Base-by-base conservation (phyloP, 2,888 invertebrate genomes). In the Luperina nickerlii region DNA sequence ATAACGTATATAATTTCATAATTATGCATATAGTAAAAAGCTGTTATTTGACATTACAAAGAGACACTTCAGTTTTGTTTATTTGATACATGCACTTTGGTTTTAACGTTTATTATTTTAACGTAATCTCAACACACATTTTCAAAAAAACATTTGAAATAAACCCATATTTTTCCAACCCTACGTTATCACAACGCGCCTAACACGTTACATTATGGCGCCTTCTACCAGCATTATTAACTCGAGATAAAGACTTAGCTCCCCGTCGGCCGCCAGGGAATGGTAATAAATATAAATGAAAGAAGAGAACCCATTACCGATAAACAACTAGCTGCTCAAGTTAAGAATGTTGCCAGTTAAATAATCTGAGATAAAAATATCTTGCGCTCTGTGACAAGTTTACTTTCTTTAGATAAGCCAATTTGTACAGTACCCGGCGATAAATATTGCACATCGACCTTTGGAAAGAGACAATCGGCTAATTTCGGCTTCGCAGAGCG, bases 241-340 rank as follows among this genome's bases (percentile, higher is more conserved):
- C 18, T 48, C n/a, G 38, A 67, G 54, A 66, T 62, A 62, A 79
- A 51, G 54, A 38, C 70, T 27, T 27, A 62, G 60, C n/a, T 51
- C 51, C 38, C n/a, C 24, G 18, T 45, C 32, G n/a, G 24, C 11
- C 75, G 8, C 83, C 15, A n/a, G 82, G 38, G 45, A 60, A 7
- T 8, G 20, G 80, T 74, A 66, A 82, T 79, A 79, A 79, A 84
- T 82, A 82, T 66, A 79, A 66, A 74, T 66, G 27, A 74, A 74
- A 70, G 20, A 62, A 60, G 38, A 62, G 27, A 84, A 54, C 15
- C 38, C 70, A 84, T 79, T 70, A 74, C 69, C 24, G 42, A 69
- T 70, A 67, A n/a, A 62, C 51, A 83, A 62, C 68, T 18, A n/a
- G 32, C 63, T 65, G 48, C 15, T 78, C 32, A 13, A 78, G 60